Base-by-base conservation (phyloP, 2,113 vertebrate species). In the Dipodomys ordii region DNA sequence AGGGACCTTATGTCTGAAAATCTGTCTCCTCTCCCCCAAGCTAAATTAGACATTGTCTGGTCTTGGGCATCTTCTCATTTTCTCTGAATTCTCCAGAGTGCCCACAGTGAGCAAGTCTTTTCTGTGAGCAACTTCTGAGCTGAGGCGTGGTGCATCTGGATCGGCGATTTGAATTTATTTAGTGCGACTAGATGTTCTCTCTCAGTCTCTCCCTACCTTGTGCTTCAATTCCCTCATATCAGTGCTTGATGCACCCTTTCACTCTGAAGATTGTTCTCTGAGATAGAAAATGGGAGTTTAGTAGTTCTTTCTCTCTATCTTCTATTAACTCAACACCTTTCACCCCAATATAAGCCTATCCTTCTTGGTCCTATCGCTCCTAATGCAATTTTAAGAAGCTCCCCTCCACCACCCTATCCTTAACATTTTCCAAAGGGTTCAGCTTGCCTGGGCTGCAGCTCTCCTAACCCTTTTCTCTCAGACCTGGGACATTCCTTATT, bases 341-440 rank as follows among this genome's bases (percentile, higher is more conserved):
- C 84, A 94, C 93, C 88, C 68, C 84, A 91, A 81, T 89, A 69
- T 87, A 25, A 78, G 88, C 90, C 91, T 80, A 67, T 81, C 67
- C 62, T 90, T 94, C 90, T 93, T 83, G 53, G 62, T 94, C 62
- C 64, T 92, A 1, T 92, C 8, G 1, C 39, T 81, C 72, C 90
- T 93, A 49, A 95, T 89, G 84, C 87, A 87, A 81, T 96, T 95
- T 93, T 80, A 94, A 95, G 15, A 96, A 89, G 76, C 76, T n/a
- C 64, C 67, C n/a, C 10, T 62, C n/a, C 44, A 19, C 0, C 15
- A 32, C 78, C 72, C 30, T 30, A 69, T 90, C 65, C 30, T 92
- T 83, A 65, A 15, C 67, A 7, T 82, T 90, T 94, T 91, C 80
- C 65, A 44, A 65, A 82, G 20, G 57, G 83, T 80, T 94, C 23